Base-by-base conservation (phyloP, 2,113 vertebrate genomes). In the Halcyon senegalensis region DNA sequence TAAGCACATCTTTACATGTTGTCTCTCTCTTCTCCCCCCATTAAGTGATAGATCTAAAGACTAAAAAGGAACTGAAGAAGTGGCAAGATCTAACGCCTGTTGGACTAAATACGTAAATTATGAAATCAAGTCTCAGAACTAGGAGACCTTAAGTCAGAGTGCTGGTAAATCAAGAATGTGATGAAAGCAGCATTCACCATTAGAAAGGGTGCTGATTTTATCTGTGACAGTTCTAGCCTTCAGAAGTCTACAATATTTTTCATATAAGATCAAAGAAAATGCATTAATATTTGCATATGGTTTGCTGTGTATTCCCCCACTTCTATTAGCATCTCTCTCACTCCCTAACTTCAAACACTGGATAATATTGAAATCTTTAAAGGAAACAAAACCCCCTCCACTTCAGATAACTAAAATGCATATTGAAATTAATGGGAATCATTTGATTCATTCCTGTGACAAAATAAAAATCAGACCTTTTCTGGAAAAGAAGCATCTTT, bases 41-140 rank as follows among this genome's bases (percentile, higher is more conserved):
- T 94, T 82, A 96, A 96, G 35, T 69, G 66, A 90, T 37, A 96
- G 81, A 87, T 96, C 96, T 80, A 73, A 81, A 84, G 91, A 93
- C 77, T 96, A 96, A 94, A 96, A 89, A 96, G 70, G 41, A 96
- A 81, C 58, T 2, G 78, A 63, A 68, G 91, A 96, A 96, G 86
- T 64, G 70, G 95, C 75, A 94, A 95, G 96, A 96, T 97, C 96
- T 96, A 96, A 97, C 13, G 84, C 69, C 95, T 87, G 68, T 97
- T 95, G 94, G 87, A 97, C 90, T 94, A 97, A 92, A 97, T 93
- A 97, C 25, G 93, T 96, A 96, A 96, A 95, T 96, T 94, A 97
- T 78, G 76, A 97, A 97, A 97, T 96, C 96, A 94, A 97, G 80
- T 93, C 92, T 96, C 92, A 95, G 92, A 97, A 92, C 90, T 93